phyloP scores from a whole-genome alignment of 2,113 vertebrate species.

The Nanorana parkeri region DNA sequence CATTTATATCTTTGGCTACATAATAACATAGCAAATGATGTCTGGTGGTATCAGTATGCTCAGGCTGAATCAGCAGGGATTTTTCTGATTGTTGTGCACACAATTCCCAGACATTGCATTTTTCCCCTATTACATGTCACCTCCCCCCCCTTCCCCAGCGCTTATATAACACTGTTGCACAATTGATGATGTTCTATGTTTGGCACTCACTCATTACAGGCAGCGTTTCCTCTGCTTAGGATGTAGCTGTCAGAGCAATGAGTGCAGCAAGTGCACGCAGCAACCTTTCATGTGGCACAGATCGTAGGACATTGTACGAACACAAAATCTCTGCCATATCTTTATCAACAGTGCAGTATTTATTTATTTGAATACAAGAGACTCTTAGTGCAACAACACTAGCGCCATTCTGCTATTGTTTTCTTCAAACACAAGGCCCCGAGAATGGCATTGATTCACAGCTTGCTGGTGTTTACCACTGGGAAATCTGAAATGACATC shows the following conservation, averaged over 20 bases:
- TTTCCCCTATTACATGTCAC: background rate
- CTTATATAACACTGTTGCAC: constrained; percentile 60
- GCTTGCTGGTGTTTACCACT: constrained; percentile 55
- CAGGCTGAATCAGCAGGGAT: too few relatives aligned
- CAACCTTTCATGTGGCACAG: background rate
- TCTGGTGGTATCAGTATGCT: too few relatives aligned
- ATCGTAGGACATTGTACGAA: background rate
- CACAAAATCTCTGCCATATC: constrained; percentile 15
- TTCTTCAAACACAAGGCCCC: background rate
- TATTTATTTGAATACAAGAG: constrained; percentile 23
- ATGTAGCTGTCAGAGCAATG: constrained; percentile 52
- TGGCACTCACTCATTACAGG: constrained; percentile 5
- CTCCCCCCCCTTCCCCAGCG: background rate
- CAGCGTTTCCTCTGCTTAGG: constrained; percentile 35
- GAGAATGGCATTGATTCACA: background rate
- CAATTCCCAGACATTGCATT: too few relatives aligned
- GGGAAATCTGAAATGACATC: constrained; percentile 61
- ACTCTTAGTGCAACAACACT: constrained; percentile 4
- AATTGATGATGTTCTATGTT: constrained; percentile 54
- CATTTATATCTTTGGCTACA: too few relatives aligned
- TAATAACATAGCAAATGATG: too few relatives aligned
- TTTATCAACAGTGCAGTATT: background rate
- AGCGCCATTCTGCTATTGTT: background rate
- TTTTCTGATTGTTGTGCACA: too few relatives aligned
- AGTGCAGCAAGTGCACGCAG: constrained; percentile 9